Conservation (phyloP, 2,113 vertebrate genomes). For the Tricholaema leucomelas region DNA sequence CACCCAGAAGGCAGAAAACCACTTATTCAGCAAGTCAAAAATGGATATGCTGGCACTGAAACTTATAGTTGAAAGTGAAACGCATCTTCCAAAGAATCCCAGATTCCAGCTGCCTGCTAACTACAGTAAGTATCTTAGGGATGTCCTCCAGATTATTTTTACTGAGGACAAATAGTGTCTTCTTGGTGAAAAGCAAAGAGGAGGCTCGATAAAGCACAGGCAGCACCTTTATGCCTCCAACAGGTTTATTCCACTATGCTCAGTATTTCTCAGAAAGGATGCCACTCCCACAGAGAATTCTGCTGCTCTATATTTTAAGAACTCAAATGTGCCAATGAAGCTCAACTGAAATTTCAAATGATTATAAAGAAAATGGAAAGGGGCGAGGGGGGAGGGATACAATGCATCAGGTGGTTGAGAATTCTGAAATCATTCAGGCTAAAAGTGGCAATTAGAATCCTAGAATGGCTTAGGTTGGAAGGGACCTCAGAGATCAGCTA, state of each 20-base stretch:
- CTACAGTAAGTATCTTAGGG: slow-evolving; percentile 22
- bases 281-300: slow-evolving; percentile 53
- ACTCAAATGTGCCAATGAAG: not conserved
- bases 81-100: not conserved
- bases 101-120: slow-evolving; percentile 6
- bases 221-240: not conserved
- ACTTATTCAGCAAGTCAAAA: slow-evolving; percentile 67
- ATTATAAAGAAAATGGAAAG: not conserved
- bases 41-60: slow-evolving; percentile 33
- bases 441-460: not conserved
- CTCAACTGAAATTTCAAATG: not conserved
- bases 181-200: not conserved
- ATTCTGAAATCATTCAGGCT: not conserved
- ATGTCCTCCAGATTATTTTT: slow-evolving; percentile 1
- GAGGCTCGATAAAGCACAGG: not conserved
- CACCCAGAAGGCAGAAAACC: slow-evolving; percentile 48
- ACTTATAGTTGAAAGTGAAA: slow-evolving; percentile 51
- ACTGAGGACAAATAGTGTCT: not conserved
- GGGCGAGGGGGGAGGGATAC: not conserved
- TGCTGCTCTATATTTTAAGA: slow-evolving; percentile 48
- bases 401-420: not conserved
- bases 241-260: slow-evolving; percentile 9
- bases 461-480: too few species aligned
- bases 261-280: slow-evolving; percentile 37
- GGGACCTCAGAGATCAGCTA: too few species aligned